phyloP scores from a whole-genome alignment of 1,140 invertebrate species.

The Cotesia glomerata region DNA sequence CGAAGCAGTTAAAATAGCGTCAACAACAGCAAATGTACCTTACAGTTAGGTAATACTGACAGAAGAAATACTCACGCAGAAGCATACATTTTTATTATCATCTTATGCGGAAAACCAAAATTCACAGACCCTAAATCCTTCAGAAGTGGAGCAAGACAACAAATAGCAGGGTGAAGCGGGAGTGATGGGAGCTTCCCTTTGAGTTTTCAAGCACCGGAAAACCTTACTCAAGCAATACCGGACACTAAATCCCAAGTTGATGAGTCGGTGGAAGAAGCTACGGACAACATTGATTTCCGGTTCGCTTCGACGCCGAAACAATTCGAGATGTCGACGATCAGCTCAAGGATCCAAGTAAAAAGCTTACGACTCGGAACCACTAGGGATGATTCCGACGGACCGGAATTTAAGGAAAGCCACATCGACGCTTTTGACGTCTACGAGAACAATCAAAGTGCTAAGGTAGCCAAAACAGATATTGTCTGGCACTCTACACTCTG shows the following conservation, averaged over 20 bases:
- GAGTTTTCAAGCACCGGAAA: neutral
- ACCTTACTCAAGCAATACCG: neutral
- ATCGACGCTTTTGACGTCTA: neutral
- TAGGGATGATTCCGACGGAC: neutral
- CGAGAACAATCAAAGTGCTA: neutral
- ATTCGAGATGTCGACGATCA: neutral
- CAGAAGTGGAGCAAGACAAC: too few relatives aligned
- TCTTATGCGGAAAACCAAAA: too few relatives aligned
- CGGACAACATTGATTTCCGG: neutral
- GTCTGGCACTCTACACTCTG: neutral
- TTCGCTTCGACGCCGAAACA: neutral
- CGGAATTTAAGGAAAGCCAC: neutral
- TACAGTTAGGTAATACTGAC: too few relatives aligned
- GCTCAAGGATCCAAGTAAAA: neutral
- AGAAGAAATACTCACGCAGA: too few relatives aligned
- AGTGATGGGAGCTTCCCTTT: neutral
- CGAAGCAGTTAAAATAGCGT: too few relatives aligned
- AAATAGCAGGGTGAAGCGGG: too few relatives aligned
- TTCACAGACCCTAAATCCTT: too few relatives aligned
- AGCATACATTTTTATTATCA: too few relatives aligned
- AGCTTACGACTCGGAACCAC: neutral
- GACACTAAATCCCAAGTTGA: constrained; percentile 1
- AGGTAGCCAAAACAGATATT: constrained; percentile 5
- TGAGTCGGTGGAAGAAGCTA: neutral
- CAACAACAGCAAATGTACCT: too few relatives aligned